phyloP scores from a whole-genome alignment of 2,888 invertebrate species.

The Pedicia rivosa region DNA sequence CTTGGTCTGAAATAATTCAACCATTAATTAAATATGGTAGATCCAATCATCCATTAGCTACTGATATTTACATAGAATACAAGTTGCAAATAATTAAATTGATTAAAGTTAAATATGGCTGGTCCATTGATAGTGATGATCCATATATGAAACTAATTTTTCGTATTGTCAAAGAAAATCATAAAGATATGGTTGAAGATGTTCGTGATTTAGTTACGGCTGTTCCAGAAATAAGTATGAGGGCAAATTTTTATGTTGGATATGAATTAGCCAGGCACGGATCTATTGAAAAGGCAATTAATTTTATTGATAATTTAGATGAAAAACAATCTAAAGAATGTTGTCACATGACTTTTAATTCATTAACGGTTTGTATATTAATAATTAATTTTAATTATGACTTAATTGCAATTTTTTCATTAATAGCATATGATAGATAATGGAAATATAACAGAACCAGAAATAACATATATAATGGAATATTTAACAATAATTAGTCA shows the following conservation, averaged over 20 bases:
- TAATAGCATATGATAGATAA: conserved; percentile 15
- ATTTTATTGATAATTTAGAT: conserved; percentile 21
- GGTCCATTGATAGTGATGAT: conserved; percentile 23
- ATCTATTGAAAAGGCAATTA: conserved; percentile 21
- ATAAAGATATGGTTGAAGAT: conserved; percentile 27
- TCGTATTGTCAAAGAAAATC: conserved; percentile 25
- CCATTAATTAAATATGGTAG: conserved; percentile 24
- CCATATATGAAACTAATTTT: conserved; percentile 22
- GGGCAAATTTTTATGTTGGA: conserved; percentile 26
- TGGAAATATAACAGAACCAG: conserved; percentile 3
- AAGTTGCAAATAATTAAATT: conserved; percentile 29
- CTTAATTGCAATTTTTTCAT: too few species aligned
- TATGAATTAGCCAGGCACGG: conserved; percentile 24
- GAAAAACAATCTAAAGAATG: too few species aligned
- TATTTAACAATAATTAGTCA: conserved; percentile 21
- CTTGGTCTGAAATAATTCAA: conserved; percentile 24
- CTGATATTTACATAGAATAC: conserved; percentile 25
- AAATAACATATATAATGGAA: conserved; percentile 18
- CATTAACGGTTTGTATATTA: too few species aligned
- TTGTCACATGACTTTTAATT: too few species aligned
- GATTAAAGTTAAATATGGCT: conserved; percentile 29
- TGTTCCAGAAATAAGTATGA: conserved; percentile 21
- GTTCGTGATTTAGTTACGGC: conserved; percentile 23
- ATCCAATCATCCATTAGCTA: conserved; percentile 26
- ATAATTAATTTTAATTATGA: too few species aligned